A percentile compares a stretch with the other conserved stretches of the same genome.
These are phyloP conservation scores for Allobates femoralis DNA, from an alignment of 2,797 vertebrate genomes.

Conservation along the genomic window DNA sequence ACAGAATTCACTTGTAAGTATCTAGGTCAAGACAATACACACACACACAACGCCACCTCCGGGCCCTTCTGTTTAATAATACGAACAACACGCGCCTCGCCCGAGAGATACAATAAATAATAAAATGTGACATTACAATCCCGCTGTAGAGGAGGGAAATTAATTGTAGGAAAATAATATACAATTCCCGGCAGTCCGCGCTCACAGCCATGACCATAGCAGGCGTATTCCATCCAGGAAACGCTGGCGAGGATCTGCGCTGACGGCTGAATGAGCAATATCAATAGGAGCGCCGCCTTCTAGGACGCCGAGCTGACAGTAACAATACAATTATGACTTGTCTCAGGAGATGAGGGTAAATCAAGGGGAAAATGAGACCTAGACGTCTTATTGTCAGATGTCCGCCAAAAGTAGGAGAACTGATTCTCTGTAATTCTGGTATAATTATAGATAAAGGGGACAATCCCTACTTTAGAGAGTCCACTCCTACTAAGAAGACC, in stretches of 20 bases:
- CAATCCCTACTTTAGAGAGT: no score
- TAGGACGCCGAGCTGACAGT: neutral
- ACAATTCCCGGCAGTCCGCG: neutral
- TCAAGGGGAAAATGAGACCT: neutral
- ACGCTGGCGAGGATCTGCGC: neutral
- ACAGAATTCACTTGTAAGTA: neutral
- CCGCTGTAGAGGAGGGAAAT: neutral
- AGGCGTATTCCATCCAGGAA: neutral
- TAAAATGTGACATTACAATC: slow-evolving; percentile 39
- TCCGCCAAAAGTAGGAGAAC: no score
- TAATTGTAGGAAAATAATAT: slow-evolving; percentile 16
- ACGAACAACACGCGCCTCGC: slow-evolving; percentile 1
- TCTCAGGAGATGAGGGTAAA: neutral
- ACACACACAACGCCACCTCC: neutral
- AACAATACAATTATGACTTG: neutral
- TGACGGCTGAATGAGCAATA: neutral
- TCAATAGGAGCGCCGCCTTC: neutral
- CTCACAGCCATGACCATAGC: neutral
- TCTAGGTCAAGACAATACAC: neutral
- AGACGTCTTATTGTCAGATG: no score
- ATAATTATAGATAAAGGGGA: no score
- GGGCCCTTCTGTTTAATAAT: slow-evolving; percentile 36
- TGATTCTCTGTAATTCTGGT: no score
- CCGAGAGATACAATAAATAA: slow-evolving; percentile 32
- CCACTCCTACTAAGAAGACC: no score